Conservation (phyloP, 2,113 vertebrate species). For the Thamnaconus septentrionalis region DNA sequence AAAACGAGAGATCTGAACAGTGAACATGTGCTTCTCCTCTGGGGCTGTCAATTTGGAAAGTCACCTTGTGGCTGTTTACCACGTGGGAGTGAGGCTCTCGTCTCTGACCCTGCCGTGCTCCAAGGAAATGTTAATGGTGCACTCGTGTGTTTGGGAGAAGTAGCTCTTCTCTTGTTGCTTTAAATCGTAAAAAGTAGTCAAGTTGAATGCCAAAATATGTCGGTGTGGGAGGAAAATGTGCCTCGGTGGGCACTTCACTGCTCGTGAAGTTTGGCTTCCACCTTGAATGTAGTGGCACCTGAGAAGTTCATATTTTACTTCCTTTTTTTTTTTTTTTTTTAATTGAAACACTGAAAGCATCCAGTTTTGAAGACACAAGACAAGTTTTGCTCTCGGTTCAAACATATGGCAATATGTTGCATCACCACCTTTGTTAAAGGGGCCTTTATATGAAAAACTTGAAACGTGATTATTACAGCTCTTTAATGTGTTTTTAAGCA, state of each 20-base stretch:
- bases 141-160: background rate
- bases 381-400: no score
- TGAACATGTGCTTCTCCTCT: constrained; percentile 7
- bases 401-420: no score
- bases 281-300: background rate
- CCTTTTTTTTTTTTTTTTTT: no score
- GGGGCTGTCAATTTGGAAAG: constrained; percentile 26
- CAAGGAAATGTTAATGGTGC: background rate
- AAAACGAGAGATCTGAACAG: background rate
- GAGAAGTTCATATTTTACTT: no score
- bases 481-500: no score
- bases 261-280: no score
- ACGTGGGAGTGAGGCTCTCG: background rate
- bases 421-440: no score
- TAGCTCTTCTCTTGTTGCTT: background rate
- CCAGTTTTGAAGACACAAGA: no score
- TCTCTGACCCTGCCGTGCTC: background rate
- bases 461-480: no score
- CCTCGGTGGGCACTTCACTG: background rate
- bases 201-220: background rate
- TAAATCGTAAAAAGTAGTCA: background rate
- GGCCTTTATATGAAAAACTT: no score
- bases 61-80: constrained; percentile 15
- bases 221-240: background rate
- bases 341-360: no score